A percentile compares a stretch with the other conserved stretches of the same genome.
phyloP scores from a whole-genome alignment of 1,140 invertebrate genomes.

The Papilio dardanus region DNA sequence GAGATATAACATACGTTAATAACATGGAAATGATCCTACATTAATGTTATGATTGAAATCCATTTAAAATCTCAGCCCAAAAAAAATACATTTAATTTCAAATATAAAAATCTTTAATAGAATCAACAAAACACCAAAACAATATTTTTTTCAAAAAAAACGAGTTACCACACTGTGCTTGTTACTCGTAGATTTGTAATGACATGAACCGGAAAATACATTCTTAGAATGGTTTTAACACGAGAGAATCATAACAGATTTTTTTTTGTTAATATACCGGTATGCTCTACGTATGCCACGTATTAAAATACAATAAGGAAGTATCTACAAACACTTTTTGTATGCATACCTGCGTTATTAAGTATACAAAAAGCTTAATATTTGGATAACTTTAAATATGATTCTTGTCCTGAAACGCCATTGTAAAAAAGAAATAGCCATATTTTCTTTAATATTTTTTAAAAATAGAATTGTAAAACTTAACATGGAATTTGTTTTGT shows the following conservation, averaged over 20 bases:
- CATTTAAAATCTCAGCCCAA: too few relatives aligned
- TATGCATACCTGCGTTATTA: neutral
- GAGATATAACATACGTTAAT: too few relatives aligned
- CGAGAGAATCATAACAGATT: slow-evolving; percentile 24
- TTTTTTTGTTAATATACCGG: neutral
- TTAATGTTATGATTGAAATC: too few relatives aligned
- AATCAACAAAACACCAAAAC: too few relatives aligned
- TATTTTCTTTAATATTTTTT: neutral
- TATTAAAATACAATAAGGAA: slow-evolving; percentile 6
- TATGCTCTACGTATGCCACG: neutral
- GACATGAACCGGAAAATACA: slow-evolving; percentile 18
- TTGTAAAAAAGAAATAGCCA: neutral
- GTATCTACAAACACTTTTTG: neutral
- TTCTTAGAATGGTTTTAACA: slow-evolving; percentile 23
- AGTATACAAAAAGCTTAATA: neutral
- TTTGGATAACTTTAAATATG: neutral
- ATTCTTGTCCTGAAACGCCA: neutral
- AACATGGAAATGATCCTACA: too few relatives aligned
- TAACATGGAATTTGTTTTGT: neutral
- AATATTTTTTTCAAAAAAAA: neutral
- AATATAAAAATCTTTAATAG: too few relatives aligned
- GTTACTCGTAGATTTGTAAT: slow-evolving; percentile 1
- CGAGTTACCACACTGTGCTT: neutral
- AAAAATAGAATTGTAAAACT: neutral
- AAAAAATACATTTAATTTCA: too few relatives aligned